phyloP scores from a whole-genome alignment of 2,888 invertebrate species.

The Fabriciana adippe region DNA sequence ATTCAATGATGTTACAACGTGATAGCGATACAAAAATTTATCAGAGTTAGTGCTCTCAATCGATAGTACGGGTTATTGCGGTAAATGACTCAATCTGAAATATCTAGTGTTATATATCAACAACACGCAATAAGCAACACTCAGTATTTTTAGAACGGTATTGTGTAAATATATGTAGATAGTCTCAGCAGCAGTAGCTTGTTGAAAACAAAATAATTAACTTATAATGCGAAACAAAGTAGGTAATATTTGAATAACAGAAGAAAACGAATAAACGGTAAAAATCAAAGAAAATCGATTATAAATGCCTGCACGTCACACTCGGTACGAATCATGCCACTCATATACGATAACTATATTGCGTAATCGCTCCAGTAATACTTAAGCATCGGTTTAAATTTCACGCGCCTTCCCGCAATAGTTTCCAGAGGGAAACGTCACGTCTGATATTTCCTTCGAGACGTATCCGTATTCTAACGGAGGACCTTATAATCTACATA shows the following conservation, averaged over 20 bases:
- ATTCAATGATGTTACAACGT: constrained; percentile 53
- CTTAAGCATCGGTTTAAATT: constrained; percentile 24
- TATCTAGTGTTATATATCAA: not conserved
- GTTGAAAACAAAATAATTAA: constrained; percentile 13
- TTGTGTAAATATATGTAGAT: not conserved
- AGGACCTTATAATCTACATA: not conserved
- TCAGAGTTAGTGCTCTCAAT: constrained; percentile 48
- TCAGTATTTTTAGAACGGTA: not conserved
- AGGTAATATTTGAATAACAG: constrained; percentile 21
- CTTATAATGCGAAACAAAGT: constrained; percentile 4
- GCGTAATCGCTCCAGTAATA: constrained; percentile 26
- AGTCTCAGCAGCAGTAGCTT: not conserved
- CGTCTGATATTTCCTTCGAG: constrained; percentile 9
- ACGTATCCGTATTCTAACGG: not conserved
- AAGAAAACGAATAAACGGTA: constrained; percentile 21
- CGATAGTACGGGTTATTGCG: constrained; percentile 15
- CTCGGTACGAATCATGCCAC: constrained; percentile 24
- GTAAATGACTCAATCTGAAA: constrained; percentile 17
- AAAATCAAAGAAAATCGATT: constrained; percentile 33
- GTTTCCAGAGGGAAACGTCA: constrained; percentile 18
- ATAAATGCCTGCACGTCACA: constrained; percentile 30
- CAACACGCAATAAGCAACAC: not conserved
- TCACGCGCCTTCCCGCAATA: constrained; percentile 8
- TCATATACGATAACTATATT: constrained; percentile 27
- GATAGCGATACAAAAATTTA: constrained; percentile 59